phyloP scores from a whole-genome alignment of 35 echinoderm and acorn worm genomes.

The Anneissia japonica region DNA sequence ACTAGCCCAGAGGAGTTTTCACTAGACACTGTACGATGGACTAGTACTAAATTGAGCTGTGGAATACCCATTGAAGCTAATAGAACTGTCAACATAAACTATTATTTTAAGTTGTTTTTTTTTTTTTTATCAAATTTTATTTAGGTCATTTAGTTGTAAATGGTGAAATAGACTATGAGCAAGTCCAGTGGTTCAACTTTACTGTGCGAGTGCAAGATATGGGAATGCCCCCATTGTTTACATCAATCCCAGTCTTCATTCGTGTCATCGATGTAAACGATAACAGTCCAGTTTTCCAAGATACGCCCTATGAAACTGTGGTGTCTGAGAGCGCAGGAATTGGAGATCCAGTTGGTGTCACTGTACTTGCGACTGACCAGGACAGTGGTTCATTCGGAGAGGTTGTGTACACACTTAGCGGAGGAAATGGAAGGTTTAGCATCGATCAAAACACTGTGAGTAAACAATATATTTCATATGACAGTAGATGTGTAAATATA shows the following conservation, averaged over 20 bases:
- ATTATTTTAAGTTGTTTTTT: background rate
- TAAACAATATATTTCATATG: background rate
- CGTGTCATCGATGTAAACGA: constrained; percentile 85
- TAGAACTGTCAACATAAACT: too few species aligned
- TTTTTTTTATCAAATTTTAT: background rate
- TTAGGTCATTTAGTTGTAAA: constrained; percentile 56
- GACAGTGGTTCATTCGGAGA: constrained; percentile 51
- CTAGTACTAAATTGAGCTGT: too few species aligned
- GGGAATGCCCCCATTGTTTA: constrained; percentile 45
- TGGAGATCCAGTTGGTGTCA: constrained; percentile 34
- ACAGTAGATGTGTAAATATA: too few species aligned
- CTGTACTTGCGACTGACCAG: constrained; percentile 55
- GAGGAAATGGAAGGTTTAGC: constrained; percentile 60
- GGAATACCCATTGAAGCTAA: too few species aligned
- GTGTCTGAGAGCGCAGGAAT: constrained; percentile 51
- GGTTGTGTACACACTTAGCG: constrained; percentile 61
- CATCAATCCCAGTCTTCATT: constrained; percentile 51
- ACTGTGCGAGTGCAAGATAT: constrained; percentile 57
- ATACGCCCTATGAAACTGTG: background rate
- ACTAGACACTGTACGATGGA: too few species aligned
- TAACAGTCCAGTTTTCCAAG: constrained; percentile 75
- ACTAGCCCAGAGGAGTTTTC: too few species aligned
- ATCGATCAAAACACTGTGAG: constrained; percentile 76
- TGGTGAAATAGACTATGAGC: constrained; percentile 48
- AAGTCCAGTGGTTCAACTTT: constrained; percentile 65